Conservation (phyloP, 2,888 invertebrate genomes). For the Archips xylosteana region DNA sequence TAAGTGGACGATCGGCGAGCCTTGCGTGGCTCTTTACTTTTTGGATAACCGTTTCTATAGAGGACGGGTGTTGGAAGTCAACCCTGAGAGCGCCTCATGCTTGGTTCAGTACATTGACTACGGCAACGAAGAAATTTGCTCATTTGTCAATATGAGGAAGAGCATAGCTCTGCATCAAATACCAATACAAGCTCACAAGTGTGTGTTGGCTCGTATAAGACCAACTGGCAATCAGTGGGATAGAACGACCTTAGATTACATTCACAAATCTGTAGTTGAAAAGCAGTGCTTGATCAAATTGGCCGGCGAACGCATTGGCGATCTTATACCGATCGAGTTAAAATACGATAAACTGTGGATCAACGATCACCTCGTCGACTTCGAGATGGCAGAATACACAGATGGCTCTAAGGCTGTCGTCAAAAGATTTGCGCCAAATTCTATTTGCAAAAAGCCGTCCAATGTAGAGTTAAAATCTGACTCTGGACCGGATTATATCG, state of each 20-base stretch:
- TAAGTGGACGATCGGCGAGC: slow-evolving; percentile 87
- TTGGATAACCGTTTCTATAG: slow-evolving; percentile 89
- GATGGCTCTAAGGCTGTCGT: slow-evolving; percentile 66
- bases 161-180: slow-evolving; percentile 87
- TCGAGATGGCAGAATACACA: slow-evolving; percentile 70
- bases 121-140: slow-evolving; percentile 90
- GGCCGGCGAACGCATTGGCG: slow-evolving; percentile 64
- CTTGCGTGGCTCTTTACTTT: slow-evolving; percentile 89
- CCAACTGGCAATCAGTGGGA: slow-evolving; percentile 76
- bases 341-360: slow-evolving; percentile 73
- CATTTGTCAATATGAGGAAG: slow-evolving; percentile 85
- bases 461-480: slow-evolving; percentile 52
- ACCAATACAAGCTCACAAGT: slow-evolving; percentile 88
- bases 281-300: slow-evolving; percentile 83
- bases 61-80: slow-evolving; percentile 84
- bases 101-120: slow-evolving; percentile 92
- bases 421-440: slow-evolving; percentile 56
- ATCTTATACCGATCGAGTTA: slow-evolving; percentile 65
- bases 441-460: slow-evolving; percentile 38
- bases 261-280: slow-evolving; percentile 86
- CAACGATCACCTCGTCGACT: slow-evolving; percentile 79
- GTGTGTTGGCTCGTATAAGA: slow-evolving; percentile 77
- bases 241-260: slow-evolving; percentile 84
- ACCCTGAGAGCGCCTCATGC: slow-evolving; percentile 68
- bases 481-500: slow-evolving; percentile 68